Conservation (phyloP, 2,888 invertebrate genomes). For the Hybos culiciformis region DNA sequence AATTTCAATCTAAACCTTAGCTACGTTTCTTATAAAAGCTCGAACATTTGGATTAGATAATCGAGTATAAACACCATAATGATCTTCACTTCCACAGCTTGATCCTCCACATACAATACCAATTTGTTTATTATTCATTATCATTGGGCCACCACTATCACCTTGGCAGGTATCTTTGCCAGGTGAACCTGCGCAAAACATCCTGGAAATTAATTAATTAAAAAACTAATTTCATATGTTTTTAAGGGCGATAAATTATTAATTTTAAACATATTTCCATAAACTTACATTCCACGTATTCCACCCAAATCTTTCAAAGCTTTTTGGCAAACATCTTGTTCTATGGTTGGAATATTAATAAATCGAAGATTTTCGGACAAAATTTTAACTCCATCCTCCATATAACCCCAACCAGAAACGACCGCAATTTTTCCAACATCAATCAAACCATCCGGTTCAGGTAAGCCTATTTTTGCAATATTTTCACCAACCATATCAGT, state of each 20-base stretch:
- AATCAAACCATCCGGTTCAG: conserved; percentile 3
- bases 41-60: conserved; percentile 9
- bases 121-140: conserved; percentile 9
- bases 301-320: conserved; percentile 8
- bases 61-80: conserved; percentile 11
- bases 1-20: conserved; percentile 9
- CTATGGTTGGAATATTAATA: conserved; percentile 9
- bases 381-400: conserved; percentile 4
- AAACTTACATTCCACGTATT: conserved; percentile 10
- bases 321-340: conserved; percentile 9
- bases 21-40: conserved; percentile 9
- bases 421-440: conserved; percentile 6
- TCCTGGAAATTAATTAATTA: conserved; percentile 5
- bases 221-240: not conserved
- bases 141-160: conserved; percentile 13
- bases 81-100: conserved; percentile 10
- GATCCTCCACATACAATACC: conserved; percentile 12
- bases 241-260: not conserved
- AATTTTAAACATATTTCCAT: not conserved
- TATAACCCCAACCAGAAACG: conserved; percentile 13
- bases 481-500: conserved; percentile 8
- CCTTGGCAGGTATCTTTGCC: conserved; percentile 13
- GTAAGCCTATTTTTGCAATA: conserved; percentile 5
- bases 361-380: conserved; percentile 9
- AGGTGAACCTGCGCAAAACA: conserved; percentile 11